Base-by-base conservation (phyloP, 2,113 vertebrate genomes). In the Hemiscyllium ocellatum region DNA sequence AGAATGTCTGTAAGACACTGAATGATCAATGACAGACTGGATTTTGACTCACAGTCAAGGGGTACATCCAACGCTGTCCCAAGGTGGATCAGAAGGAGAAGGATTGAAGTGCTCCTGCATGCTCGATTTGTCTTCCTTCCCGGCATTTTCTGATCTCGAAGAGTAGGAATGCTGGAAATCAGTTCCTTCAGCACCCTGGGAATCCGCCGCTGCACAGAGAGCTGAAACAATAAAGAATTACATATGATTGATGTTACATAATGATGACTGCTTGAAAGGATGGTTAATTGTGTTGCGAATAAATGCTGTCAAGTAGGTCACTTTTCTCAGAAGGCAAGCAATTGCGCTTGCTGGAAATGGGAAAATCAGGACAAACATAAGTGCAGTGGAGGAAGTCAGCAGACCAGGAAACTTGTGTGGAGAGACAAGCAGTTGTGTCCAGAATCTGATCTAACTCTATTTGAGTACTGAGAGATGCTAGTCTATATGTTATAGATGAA, bases 1-100 rank as follows among this genome's bases (percentile, higher is more conserved):
- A 90, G 33, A 65, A 20, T 83, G 15, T 37, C 80, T 42, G 2
- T 83, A 4, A 4, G 78, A 42, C n/a, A 19, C 19, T 83, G 33
- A 83, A 83, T 37, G 17, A 42, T 83, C 78, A 42, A 42, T 20
- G n/a, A 83, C 37, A 56, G 33, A 95, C 4, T 72, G 96, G 17
- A 26, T 96, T 96, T 97, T 97, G 97, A 97, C 99, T 99, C 98
- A 99, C 99, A 97, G 97, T 99, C 99, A 96, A 99, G 98, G 96
- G 99, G 99, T 96, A 99, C 99, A 90, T 99, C 99, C 97, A 99
- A 96, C 0, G 98, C 98, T n/a, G 97, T 96, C 97, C 98, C 96
- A 94, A 98, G 96, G 96, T 98, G 98, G 97, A 98, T 98, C 97
- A 99, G 96, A 96, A 98, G 96, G 96, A 99, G 96, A 97, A 98